These are phyloP conservation scores for Slavum lentiscoides DNA, from an alignment of 2,888 invertebrate species.

Conservation along the genomic window DNA sequence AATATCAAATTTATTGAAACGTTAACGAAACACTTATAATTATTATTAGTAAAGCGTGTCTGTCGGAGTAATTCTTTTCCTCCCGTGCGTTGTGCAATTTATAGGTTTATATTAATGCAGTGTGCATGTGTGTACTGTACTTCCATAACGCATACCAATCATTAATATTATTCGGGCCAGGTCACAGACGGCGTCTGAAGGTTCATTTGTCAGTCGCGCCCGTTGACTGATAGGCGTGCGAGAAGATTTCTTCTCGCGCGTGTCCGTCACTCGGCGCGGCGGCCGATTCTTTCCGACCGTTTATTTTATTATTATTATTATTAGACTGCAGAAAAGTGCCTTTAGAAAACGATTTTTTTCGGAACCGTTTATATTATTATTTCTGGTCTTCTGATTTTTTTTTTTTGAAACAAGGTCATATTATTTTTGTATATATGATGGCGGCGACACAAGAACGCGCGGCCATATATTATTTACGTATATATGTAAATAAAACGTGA, in stretches of 20 bases:
- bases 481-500: background rate
- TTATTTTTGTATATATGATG: no score
- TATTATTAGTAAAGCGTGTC: no score
- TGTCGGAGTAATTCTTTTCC: background rate
- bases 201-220: slow-evolving; percentile 35
- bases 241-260: slow-evolving; percentile 4
- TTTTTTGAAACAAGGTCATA: no score
- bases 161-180: slow-evolving; percentile 14
- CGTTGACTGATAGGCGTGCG: slow-evolving; percentile 22
- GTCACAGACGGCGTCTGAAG: background rate
- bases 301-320: slow-evolving; percentile 5
- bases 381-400: no score
- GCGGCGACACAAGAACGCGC: no score
- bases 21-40: no score
- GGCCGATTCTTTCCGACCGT: background rate
- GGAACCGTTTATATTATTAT: background rate
- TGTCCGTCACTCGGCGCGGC: slow-evolving; percentile 30
- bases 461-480: no score
- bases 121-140: background rate
- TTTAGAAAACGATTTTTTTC: slow-evolving; percentile 11
- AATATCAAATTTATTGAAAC: no score
- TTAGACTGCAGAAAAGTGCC: no score
- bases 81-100: no score
- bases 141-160: slow-evolving; percentile 2
- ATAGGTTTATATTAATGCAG: background rate